Evolutionary conservation across 2,888 invertebrate species (phyloP), one percentile per base, ranked within the genome.

Genomic region (Laothoe populi): DNA sequence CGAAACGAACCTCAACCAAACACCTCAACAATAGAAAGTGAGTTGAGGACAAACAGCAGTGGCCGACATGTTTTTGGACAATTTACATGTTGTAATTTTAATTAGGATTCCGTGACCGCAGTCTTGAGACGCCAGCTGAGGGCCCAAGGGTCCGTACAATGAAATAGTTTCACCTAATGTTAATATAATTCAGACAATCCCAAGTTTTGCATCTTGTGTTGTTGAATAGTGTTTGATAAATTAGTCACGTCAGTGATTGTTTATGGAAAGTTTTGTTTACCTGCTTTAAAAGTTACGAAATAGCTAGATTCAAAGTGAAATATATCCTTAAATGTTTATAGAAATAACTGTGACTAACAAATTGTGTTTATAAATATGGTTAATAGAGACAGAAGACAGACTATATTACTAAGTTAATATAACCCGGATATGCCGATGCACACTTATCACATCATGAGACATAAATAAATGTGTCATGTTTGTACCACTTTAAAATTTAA

Each of bases 71-170:
- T 61, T 61, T 49, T 61, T 31, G 16, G 68, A 79, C 79, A 81
- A 88, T 88, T 87, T 88, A 87, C 90, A 88, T 88, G 89, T 86
- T 90, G 90, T 90, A 90, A 90, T 90, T 91, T 91, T 90, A 90
- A 92, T 92, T 88, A 87, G 86, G 84, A 87, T 83, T 86, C 87
- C 84, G 78, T 70, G 84, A 82, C 86, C 88, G 81, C 86, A 82
- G 81, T 80, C 77, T 72, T 73, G 73, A 77, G 74, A 70, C 74
- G 73, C 72, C 73, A 73, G 77, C 76, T 75, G 79, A 70, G 71
- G 77, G 74, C 21, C 61, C 61, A 48, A 62, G 57, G 62, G 58
- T 57, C 60, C 57, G 61, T 72, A 85, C 84, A 85, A 83, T 83
- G 77, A 77, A 82, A 88, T 86, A 88, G 83, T 88, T 88, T 77